Conservation (phyloP, 2,797 vertebrate species). For the Prunella strophiata region DNA sequence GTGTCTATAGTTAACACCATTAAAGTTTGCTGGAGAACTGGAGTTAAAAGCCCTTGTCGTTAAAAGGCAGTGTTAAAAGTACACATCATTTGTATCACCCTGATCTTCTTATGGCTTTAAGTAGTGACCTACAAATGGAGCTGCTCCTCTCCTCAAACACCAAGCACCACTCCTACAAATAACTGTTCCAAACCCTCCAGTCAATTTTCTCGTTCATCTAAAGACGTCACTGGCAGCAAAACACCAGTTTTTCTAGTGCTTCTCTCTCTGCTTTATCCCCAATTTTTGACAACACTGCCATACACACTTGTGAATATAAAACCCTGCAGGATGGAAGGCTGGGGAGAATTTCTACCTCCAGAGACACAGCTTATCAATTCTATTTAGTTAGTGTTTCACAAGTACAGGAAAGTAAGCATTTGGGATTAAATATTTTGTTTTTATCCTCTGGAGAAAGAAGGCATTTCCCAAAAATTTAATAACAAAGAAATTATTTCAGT, state of each 20-base stretch:
- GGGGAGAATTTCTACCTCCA: neutral
- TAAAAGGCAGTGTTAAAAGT: neutral
- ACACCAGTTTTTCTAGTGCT: neutral
- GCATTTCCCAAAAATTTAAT: neutral
- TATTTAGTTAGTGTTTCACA: neutral
- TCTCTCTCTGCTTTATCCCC: neutral
- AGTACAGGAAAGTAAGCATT: neutral
- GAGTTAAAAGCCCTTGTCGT: neutral
- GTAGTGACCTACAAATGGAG: slow-evolving; percentile 26
- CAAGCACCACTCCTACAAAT: neutral
- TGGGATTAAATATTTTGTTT: neutral
- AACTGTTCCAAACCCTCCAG: neutral
- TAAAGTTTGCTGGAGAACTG: neutral
- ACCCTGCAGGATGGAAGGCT: neutral
- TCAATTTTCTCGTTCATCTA: neutral
- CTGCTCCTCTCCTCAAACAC: neutral
- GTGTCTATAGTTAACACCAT: neutral
- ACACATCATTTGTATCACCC: neutral
- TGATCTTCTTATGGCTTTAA: neutral
- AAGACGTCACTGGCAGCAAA: neutral
- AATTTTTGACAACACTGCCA: neutral
- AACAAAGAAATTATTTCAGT: neutral
- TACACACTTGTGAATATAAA: neutral
- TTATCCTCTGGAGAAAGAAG: neutral
- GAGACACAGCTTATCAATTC: neutral